Base-by-base conservation (phyloP, 1,140 invertebrate species). In the Ylistrum balloti region DNA sequence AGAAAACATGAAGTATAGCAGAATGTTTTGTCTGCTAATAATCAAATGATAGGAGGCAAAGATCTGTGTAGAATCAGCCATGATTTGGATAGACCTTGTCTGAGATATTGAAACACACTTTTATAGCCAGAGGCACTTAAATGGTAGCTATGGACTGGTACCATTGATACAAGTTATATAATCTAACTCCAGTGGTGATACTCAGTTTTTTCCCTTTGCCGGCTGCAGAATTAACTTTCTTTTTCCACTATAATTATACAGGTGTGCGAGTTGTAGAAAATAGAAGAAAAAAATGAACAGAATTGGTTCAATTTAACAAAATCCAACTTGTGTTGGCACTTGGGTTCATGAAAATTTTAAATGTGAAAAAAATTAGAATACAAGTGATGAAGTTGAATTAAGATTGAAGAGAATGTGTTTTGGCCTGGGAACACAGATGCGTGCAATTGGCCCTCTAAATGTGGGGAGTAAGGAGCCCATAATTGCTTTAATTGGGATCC, bases 301-400 rank as follows among this genome's bases (percentile, higher is more conserved):
- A 74, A 74, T 74, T 74, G 56, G 56, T 74, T 74, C 56, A 74
- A 74, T 74, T 74, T 74, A 74, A 74, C 56, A 74, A 74, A 74
- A 74, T 74, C 56, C 56, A 74, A 74, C 56, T 74, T 74, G 56
- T 74, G 56, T 74, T 74, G 56, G 22, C 56, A 74, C 56, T 74
- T 74, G n/a, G 22, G 56, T 74, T 74, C 56, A 74, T 74, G 56
- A 74, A 74, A 74, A 74, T 74, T 74, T 74, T 74, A 74, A 74
- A 74, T 74, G 56, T 74, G 22, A 74, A 74, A 74, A 74, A 74
- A 74, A 28, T 74, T n/a, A 74, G 56, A 74, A 74, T 74, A 28
- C 56, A 74, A 74, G 56, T 74, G 56, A 74, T n/a, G 56, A 74
- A 28, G 56, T 74, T 74, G 56, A 74, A 74, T 74, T 74, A 74